phyloP scores from a whole-genome alignment of 2,888 invertebrate species.

The Dione vanillae region DNA sequence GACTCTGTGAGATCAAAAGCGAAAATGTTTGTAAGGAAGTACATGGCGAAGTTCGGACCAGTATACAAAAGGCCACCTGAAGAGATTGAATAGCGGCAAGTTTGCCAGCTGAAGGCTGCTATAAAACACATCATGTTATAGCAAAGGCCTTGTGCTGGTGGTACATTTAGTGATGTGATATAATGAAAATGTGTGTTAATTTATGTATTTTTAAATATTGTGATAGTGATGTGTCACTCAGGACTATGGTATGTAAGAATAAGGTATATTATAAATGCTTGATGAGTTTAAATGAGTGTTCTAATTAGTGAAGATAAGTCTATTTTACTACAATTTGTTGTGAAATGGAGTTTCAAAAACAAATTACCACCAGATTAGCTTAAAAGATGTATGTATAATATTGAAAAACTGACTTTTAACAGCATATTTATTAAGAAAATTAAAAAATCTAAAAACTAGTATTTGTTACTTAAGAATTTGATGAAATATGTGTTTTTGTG shows the following conservation, averaged over 20 bases:
- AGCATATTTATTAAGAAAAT: not conserved
- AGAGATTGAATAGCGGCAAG: slow-evolving; percentile 79
- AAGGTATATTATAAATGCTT: not conserved
- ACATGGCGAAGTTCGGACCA: slow-evolving; percentile 97
- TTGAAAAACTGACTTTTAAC: not conserved
- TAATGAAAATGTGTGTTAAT: not conserved
- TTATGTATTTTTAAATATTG: not conserved
- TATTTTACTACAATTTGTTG: not conserved
- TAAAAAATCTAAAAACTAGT: slow-evolving; percentile 10
- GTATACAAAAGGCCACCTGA: slow-evolving; percentile 89
- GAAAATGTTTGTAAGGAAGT: slow-evolving; percentile 96
- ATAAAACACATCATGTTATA: slow-evolving; percentile 37
- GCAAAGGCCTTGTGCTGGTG: slow-evolving; percentile 7
- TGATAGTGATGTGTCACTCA: slow-evolving; percentile 15
- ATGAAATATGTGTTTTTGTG: slow-evolving; percentile 2
- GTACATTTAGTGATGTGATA: not conserved
- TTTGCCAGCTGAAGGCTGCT: slow-evolving; percentile 43
- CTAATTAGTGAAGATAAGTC: not conserved
- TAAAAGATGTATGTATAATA: not conserved
- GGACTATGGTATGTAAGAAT: not conserved
- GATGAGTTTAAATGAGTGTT: not conserved
- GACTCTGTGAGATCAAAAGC: slow-evolving; percentile 97
- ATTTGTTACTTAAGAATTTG: slow-evolving; percentile 6
- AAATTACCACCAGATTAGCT: not conserved
- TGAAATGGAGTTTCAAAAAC: not conserved